Conservation (phyloP, 1,140 invertebrate species). For the Neuroterus valhalla region DNA sequence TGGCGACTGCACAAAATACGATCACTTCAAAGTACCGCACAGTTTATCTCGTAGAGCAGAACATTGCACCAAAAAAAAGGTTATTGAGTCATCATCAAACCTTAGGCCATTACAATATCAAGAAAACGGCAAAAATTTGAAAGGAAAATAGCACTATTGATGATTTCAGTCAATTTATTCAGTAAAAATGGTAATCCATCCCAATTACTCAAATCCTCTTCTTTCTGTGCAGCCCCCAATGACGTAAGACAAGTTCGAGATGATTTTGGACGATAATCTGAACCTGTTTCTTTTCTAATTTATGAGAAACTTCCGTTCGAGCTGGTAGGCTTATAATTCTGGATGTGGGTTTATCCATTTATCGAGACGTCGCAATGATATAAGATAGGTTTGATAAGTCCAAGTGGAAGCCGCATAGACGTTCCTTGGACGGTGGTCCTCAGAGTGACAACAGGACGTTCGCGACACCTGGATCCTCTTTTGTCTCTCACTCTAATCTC, state of each 20-base stretch:
- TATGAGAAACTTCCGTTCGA: conserved; percentile 11
- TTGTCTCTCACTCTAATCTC: conserved; percentile 35
- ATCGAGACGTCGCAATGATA: conserved; percentile 8
- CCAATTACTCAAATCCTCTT: no score
- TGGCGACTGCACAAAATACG: no score
- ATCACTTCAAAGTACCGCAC: no score
- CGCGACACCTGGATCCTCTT: conserved; percentile 60
- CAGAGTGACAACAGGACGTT: conserved; percentile 50
- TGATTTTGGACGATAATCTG: neutral
- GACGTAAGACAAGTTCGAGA: neutral
- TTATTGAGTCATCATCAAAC: no score
- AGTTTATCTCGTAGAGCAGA: no score
- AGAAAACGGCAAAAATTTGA: no score
- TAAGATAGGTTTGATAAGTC: conserved; percentile 28
- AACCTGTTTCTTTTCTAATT: neutral
- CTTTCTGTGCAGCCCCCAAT: no score
- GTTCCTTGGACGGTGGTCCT: conserved; percentile 45
- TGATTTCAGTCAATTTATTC: no score
- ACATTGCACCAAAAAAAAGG: no score
- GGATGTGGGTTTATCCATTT: conserved; percentile 22
- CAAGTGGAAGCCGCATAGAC: conserved; percentile 17
- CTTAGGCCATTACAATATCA: no score
- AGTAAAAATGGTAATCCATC: no score
- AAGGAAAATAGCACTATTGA: no score
- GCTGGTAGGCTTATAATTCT: conserved; percentile 3